Conservation (phyloP, 2,113 vertebrate genomes). For the Todiramphus chloris region DNA sequence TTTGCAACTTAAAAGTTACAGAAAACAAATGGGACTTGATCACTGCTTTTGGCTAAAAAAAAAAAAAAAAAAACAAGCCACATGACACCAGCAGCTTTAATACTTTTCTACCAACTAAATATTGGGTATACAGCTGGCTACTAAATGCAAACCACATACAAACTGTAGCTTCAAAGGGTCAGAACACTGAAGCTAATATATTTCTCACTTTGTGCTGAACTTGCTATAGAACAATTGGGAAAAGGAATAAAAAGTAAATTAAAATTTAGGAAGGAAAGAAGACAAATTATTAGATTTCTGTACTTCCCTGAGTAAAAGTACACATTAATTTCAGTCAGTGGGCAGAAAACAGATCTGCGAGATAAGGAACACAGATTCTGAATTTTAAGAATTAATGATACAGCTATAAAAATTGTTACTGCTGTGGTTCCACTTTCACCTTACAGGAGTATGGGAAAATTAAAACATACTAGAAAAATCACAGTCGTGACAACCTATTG, state of each 20-base stretch:
- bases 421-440: not conserved
- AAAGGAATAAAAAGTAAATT: not conserved
- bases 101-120: not conserved
- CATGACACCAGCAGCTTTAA: not conserved
- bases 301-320: not conserved
- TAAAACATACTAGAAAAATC: not conserved
- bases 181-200: not conserved
- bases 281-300: not conserved
- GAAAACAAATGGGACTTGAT: not conserved
- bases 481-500: not conserved
- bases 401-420: not conserved
- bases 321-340: not conserved
- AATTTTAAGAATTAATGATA: not conserved
- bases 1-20: not conserved
- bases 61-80: not conserved
- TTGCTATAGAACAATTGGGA: not conserved
- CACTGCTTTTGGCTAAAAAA: not conserved
- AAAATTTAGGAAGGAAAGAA: not conserved
- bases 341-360: not conserved
- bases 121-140: not conserved
- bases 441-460: not conserved
- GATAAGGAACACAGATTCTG: not conserved
- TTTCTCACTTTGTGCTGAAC: not conserved
- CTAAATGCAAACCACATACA: not conserved
- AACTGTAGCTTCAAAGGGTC: not conserved